Base-by-base conservation (phyloP, 2,113 vertebrate species). In the Leuciscus idus region DNA sequence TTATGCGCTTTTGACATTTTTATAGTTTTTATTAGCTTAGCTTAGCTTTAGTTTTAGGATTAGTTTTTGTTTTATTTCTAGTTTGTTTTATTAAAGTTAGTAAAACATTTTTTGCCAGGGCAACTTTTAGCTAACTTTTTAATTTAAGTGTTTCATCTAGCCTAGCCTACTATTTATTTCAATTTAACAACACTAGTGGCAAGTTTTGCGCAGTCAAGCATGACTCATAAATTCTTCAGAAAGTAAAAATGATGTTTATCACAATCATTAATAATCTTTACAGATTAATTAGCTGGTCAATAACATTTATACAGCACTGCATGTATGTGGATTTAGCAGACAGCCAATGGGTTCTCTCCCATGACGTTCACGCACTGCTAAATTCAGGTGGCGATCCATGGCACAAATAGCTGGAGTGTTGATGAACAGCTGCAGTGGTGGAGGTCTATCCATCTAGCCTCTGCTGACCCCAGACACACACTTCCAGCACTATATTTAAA, bases 381-480 rank as follows among this genome's bases (percentile, higher is more conserved):
- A 83, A 72, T 74, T 46, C 90, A 87, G 80, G 4, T 30, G 62
- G 74, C 79, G 88, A 81, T 89, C 76, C 84, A 30, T 46, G n/a
- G 46, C 28, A 30, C 83, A 87, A 82, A 81, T 86, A 88, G 83
- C 80, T 36, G 17, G 50, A 76, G 82, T 59, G 81, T 19, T 73
- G 21, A 3, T 72, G 70, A 86, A 85, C 90, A 89, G 88, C 88
- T 90, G 90, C 85, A 84, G n/a, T 64, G 12, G 61, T 7, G n/a
- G 59, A n/a, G 28, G 59, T 15, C 4, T 64, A 68, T 76, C 81
- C 33, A 39, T 12, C 7, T 17, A 21, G 33, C 85, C 76, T 64
- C 26, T 39, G 43, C 30, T 36, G 6, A 12, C 61, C 48, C 72
- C 64, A 61, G 21, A 50, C 61, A 77, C 85, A 77, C 80, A 59